phyloP scores from a whole-genome alignment of 2,797 vertebrate genomes.

The Sebastes reedi region DNA sequence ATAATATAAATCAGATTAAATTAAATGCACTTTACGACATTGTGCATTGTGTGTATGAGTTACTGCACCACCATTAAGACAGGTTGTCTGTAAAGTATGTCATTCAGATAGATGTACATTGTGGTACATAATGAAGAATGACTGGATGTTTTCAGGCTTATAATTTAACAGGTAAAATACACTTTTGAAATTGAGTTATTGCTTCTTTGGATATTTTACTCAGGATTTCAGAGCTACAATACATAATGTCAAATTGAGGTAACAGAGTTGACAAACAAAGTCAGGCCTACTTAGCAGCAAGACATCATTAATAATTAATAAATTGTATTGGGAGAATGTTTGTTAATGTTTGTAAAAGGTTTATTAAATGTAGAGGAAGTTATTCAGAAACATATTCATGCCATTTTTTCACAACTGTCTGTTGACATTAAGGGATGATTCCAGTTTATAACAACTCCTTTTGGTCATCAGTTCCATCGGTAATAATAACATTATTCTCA shows the following conservation, averaged over 20 bases:
- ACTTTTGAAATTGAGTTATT: not conserved
- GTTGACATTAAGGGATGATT: not conserved
- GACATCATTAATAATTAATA: not conserved
- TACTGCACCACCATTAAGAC: not conserved
- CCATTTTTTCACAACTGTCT: not conserved
- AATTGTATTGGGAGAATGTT: not conserved
- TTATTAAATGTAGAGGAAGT: not conserved
- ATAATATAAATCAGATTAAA: constrained; percentile 25
- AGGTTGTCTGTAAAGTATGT: not conserved
- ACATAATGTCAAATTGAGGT: not conserved
- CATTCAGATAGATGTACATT: not conserved
- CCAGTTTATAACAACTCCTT: not conserved
- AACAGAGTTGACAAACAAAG: not conserved
- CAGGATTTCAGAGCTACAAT: not conserved
- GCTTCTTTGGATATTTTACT: not conserved
- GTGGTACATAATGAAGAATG: not conserved
- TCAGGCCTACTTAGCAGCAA: not conserved
- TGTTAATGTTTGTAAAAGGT: not conserved
- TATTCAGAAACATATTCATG: not conserved
- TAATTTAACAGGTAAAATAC: not conserved
- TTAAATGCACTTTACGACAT: constrained; percentile 9
- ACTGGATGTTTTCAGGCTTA: not conserved
- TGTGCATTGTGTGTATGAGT: not conserved
- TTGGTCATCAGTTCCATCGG: not conserved
- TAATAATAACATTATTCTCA: not conserved